Conservation (phyloP, 2,888 invertebrate species). For the Leptodirus hochenwartii region DNA sequence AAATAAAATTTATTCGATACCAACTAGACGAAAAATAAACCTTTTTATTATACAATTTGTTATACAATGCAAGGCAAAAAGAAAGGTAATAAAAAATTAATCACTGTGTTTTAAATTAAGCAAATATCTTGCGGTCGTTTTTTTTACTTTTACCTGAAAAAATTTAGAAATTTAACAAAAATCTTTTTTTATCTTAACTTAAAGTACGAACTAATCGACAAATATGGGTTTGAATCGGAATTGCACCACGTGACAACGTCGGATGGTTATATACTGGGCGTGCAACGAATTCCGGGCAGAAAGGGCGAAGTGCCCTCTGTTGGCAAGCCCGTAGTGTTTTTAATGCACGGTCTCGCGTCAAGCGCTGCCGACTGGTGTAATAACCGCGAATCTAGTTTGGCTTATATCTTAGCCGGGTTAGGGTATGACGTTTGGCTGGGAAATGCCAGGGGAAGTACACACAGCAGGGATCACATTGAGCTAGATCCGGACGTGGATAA, state of each 20-base stretch:
- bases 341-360: slow-evolving; percentile 53
- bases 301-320: slow-evolving; percentile 22
- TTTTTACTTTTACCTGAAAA: no score
- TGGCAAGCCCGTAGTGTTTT: slow-evolving; percentile 31
- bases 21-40: no score
- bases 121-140: no score
- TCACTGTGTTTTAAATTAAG: no score
- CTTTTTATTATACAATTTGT: no score
- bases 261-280: slow-evolving; percentile 61
- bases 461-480: slow-evolving; percentile 35
- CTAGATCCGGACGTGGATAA: slow-evolving; percentile 25
- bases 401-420: slow-evolving; percentile 37
- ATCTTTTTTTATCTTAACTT: no score
- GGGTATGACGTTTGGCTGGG: slow-evolving; percentile 73
- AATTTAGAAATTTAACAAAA: no score
- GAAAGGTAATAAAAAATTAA: no score
- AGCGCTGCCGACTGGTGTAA: slow-evolving; percentile 58
- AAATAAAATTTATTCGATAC: no score
- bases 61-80: no score
- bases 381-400: slow-evolving; percentile 43
- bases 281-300: slow-evolving; percentile 52
- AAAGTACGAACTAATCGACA: slow-evolving; percentile 5
- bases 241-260: slow-evolving; percentile 40
- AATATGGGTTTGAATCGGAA: slow-evolving; percentile 43
- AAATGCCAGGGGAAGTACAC: slow-evolving; percentile 57